Evolutionary conservation across 2,888 invertebrate species (phyloP), one percentile per base, ranked within the genome.

Genomic region (Holacanthella duospinosa): DNA sequence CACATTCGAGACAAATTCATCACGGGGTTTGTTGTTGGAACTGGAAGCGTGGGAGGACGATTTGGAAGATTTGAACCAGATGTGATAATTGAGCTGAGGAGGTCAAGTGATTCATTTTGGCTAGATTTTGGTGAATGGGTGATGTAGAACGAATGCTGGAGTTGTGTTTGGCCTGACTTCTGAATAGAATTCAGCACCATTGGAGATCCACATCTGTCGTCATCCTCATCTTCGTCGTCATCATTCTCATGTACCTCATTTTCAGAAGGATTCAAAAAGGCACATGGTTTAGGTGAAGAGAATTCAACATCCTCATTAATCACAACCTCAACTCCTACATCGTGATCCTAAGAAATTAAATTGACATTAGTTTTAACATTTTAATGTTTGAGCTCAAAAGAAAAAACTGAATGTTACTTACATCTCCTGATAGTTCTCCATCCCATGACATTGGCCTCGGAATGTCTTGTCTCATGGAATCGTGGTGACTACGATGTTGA

Each of bases 371-470:
- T 55, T 55, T 55, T 55, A 55, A 55, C 21, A 27, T 26, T 26
- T 55, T 9, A n/a, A n/a, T n/a, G n/a, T n/a, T n/a, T n/a, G n/a
- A n/a, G n/a, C n/a, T n/a, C n/a, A n/a, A 24, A 9, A 26, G 16
- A 26, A 27, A 27, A 4, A 55, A 55, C 26, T 21, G n/a, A 24
- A 12, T 53, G 6, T 53, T 4, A n/a, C n/a, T 55, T 26, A 55
- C 26, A 6, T 26, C 90, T n/a, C 87, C 85, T 1, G 91, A 92
- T 16, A 93, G 82, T 77, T 91, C 92, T 9, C 93, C 93, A 77
- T 93, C 93, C 93, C 93, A 93, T 6, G 91, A 36, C 93, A 93
- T 93, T 57, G 93, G 93, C 60, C 93, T 79, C 69, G 80, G 81
- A n/a, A 79, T 78, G 59, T 76, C 75, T 54, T 75, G 75, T 60